These are phyloP conservation scores for Ormyrus pomaceus DNA, from an alignment of 2,888 invertebrate genomes.

Conservation along the genomic window DNA sequence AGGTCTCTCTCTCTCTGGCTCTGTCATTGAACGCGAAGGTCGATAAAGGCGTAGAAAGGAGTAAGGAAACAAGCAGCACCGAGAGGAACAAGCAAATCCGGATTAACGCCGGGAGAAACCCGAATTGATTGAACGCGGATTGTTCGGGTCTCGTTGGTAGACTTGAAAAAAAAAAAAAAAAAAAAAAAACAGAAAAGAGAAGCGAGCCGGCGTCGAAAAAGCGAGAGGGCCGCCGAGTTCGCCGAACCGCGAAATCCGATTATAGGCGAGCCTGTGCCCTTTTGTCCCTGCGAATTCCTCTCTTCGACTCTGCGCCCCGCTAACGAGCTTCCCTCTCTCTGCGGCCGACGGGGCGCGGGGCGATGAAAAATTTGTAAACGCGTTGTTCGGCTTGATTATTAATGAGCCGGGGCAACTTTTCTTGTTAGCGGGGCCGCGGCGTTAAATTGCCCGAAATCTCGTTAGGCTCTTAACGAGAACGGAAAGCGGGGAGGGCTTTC, in stretches of 20 bases:
- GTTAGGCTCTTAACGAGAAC: slow-evolving; percentile 13
- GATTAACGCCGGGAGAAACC: not conserved
- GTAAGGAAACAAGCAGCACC: too few species aligned
- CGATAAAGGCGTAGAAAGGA: too few species aligned
- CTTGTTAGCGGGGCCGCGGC: slow-evolving; percentile 1
- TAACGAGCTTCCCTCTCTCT: not conserved
- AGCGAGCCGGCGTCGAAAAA: not conserved
- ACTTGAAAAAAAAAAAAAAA: too few species aligned
- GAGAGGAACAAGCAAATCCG: not conserved
- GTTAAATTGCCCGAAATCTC: slow-evolving; percentile 22
- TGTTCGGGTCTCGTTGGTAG: not conserved
- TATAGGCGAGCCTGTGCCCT: slow-evolving; percentile 8
- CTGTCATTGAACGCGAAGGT: not conserved
- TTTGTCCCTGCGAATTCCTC: slow-evolving; percentile 15
- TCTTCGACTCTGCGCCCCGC: not conserved
- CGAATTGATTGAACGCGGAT: slow-evolving; percentile 2
- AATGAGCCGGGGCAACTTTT: slow-evolving; percentile 12
- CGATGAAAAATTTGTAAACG: too few species aligned
- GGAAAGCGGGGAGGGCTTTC: too few species aligned
- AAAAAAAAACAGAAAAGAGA: not conserved
- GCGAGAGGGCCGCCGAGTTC: not conserved
- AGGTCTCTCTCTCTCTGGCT: too few species aligned
- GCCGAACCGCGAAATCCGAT: slow-evolving; percentile 49
- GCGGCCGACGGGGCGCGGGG: not conserved
- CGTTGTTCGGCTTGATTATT: not conserved